These are phyloP conservation scores for Amblyteles armatorius DNA, from an alignment of 2,888 invertebrate genomes.

Conservation along the genomic window DNA sequence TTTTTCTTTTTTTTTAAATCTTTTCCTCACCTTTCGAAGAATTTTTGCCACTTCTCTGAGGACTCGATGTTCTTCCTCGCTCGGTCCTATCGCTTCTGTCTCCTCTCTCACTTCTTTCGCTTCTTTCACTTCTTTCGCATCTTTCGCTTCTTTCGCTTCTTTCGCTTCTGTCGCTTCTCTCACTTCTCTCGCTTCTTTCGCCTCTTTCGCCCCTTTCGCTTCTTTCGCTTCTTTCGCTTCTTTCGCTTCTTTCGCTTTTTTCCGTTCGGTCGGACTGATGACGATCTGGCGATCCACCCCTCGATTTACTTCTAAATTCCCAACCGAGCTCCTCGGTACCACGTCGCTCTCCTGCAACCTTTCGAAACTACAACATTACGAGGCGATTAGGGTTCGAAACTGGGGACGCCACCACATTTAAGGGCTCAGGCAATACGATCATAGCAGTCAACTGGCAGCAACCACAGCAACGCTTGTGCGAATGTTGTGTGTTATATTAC, in stretches of 20 bases:
- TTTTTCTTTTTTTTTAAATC: neutral
- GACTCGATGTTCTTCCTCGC: too few species aligned
- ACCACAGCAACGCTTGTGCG: conserved; percentile 59
- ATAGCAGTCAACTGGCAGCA: conserved; percentile 68
- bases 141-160: conserved; percentile 71
- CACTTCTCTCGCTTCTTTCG: conserved; percentile 54
- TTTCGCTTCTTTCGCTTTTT: conserved; percentile 78
- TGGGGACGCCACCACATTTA: conserved; percentile 80
- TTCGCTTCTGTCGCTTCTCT: conserved; percentile 73
- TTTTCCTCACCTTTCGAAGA: conserved; percentile 72
- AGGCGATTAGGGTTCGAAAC: conserved; percentile 79
- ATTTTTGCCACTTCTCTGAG: conserved; percentile 74
- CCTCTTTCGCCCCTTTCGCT: conserved; percentile 71
- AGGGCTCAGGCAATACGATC: conserved; percentile 73
- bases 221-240: conserved; percentile 71
- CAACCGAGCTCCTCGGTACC: conserved; percentile 82
- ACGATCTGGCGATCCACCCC: conserved; percentile 82
- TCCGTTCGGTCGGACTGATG: conserved; percentile 86
- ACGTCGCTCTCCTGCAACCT: conserved; percentile 84
- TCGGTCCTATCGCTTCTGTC: conserved; percentile 63
- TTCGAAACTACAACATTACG: conserved; percentile 84
- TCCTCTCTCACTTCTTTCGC: conserved; percentile 72
- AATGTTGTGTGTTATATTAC: neutral
- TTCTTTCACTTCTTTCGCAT: conserved; percentile 69
- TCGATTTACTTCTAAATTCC: conserved; percentile 84